Evolutionary conservation across 2,113 vertebrate genomes (phyloP), one percentile per base, ranked within the genome.

Genomic region (Zeus faber): DNA sequence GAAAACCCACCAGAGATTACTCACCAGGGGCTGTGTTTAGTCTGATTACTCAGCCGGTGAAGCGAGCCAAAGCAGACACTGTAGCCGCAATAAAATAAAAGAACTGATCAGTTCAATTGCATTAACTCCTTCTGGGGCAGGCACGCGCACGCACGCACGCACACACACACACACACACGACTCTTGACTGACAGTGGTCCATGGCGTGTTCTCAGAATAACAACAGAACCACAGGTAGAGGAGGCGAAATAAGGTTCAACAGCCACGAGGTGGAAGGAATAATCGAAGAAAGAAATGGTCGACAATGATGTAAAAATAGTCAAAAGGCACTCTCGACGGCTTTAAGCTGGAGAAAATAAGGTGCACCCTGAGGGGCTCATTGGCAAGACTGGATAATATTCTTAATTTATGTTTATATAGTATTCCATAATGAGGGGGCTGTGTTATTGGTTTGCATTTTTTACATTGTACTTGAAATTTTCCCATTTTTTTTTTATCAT

Each of bases 21-120:
- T n/a, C n/a, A n/a, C n/a, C n/a, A n/a, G n/a, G n/a, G n/a, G n/a
- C n/a, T 49, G 17, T 54, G 17, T 46, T 31, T 48, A 17, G 17
- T 43, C 29, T 72, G 70, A 70, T 67, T 62, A 70, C 59, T 58
- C 33, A 39, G n/a, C 39, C 17, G 26, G 35, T 59, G 43, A 59
- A 76, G 51, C 37, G 49, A 46, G 54, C 43, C 45, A 62, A 62
- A 70, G 64, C 60, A 65, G 62, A 68, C 43, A 22, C 24, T 10
- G 23, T n/a, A n/a, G n/a, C n/a, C n/a, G n/a, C n/a, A 50, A 49
- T 21, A 58, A 10, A 41, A 18, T 41, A 25, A 65, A 60, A 49
- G 58, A 73, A 53, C 60, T 66, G 60, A 61, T 60, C 65, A 60
- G 60, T 55, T 52, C 61, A 55, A 63, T 58, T 69, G 37, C 35